Evolutionary conservation across 35 echinoderm and acorn worm species (phyloP).

Genomic region (Lytechinus pictus): DNA sequence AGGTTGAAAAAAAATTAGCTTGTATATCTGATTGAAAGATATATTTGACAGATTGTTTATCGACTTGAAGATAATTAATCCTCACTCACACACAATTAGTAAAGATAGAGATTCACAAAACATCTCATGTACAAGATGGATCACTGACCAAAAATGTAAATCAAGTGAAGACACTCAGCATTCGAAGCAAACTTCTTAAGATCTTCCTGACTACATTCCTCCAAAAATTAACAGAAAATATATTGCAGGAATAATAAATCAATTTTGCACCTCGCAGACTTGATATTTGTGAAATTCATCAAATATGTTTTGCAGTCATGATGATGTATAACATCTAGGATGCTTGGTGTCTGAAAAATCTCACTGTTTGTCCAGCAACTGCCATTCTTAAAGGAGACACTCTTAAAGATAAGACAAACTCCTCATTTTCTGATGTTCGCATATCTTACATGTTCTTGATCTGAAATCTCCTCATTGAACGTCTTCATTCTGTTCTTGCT

Average conservation of each 20-base stretch:
- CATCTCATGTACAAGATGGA: too few species aligned
- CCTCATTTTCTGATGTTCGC: conserved; percentile 36
- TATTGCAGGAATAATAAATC: not conserved
- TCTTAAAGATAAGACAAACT: not conserved
- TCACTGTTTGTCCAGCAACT: not conserved
- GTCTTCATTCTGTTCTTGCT: conserved; percentile 16
- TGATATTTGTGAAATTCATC: not conserved
- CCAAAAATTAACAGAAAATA: not conserved
- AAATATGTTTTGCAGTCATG: too few species aligned
- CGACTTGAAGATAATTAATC: too few species aligned
- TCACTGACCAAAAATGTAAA: too few species aligned
- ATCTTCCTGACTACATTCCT: not conserved
- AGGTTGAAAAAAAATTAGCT: too few species aligned
- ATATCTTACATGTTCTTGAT: conserved; percentile 29
- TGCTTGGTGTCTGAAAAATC: too few species aligned
- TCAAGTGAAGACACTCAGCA: too few species aligned
- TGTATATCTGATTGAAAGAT: too few species aligned
- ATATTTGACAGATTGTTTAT: too few species aligned
- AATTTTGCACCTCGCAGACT: not conserved
- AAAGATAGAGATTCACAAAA: too few species aligned
- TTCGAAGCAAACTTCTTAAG: not conserved
- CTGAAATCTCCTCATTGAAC: not conserved
- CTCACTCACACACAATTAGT: too few species aligned
- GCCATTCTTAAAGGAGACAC: not conserved
- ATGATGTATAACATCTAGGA: too few species aligned